These are phyloP conservation scores for Xenopus petersii DNA, from an alignment of 2,797 vertebrate genomes.

Conservation along the genomic window DNA sequence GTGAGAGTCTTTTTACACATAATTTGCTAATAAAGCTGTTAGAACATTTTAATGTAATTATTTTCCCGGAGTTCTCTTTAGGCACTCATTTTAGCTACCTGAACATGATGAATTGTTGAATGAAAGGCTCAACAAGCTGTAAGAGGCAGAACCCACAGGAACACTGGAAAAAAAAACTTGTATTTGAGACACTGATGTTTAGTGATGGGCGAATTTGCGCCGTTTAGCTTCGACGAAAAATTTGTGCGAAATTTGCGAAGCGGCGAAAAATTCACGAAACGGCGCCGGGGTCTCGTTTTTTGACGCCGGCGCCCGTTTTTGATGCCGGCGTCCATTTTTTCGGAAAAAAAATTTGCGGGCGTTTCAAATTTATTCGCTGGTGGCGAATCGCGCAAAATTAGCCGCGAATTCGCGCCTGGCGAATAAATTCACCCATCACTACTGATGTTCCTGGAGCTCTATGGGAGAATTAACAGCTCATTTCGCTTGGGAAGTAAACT, in stretches of 20 bases:
- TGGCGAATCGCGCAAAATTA: too few species aligned
- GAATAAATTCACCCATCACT: too few species aligned
- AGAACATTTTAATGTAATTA: conserved; percentile 44
- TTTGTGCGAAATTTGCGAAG: too few species aligned
- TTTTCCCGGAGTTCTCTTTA: conserved; percentile 22
- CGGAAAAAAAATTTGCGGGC: too few species aligned
- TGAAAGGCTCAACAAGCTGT: conserved; percentile 44
- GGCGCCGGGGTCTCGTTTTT: too few species aligned
- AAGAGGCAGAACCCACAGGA: conserved; percentile 28
- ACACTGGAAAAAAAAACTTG: conserved; percentile 4
- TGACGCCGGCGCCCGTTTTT: too few species aligned
- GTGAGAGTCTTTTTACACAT: conserved; percentile 32
- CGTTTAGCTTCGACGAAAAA: too few species aligned
- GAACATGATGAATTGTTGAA: conserved; percentile 41
- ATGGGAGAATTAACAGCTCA: conserved; percentile 21
- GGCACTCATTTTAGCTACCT: conserved; percentile 39
- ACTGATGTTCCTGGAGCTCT: conserved; percentile 5
- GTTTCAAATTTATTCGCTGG: too few species aligned
- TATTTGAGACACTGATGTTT: not conserved
- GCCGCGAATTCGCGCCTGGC: too few species aligned
- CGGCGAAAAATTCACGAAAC: too few species aligned
- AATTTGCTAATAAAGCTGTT: conserved; percentile 45
- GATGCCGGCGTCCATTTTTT: too few species aligned
- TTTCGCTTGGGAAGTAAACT: conserved; percentile 5
- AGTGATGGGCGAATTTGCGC: too few species aligned